Evolutionary conservation across 2,797 vertebrate genomes (phyloP).

Genomic region (Manis pentadactyla): DNA sequence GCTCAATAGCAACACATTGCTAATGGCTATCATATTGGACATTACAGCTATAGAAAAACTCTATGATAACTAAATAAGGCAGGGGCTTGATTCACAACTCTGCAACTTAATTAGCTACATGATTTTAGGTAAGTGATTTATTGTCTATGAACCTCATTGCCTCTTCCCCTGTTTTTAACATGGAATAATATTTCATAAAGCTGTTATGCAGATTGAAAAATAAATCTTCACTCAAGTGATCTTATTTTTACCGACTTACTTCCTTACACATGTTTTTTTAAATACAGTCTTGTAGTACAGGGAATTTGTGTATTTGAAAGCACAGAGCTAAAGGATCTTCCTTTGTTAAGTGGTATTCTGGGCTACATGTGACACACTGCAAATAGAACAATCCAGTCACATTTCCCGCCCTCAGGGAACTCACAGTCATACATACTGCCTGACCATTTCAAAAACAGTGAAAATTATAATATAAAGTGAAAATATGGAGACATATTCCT

Average conservation of each 20-base stretch:
- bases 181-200: neutral
- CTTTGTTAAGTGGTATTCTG: neutral
- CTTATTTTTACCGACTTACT: neutral
- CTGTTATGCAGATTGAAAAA: neutral
- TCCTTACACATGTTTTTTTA: neutral
- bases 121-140: neutral
- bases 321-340: neutral
- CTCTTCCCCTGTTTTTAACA: neutral
- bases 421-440: neutral
- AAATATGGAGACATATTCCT: neutral
- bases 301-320: neutral
- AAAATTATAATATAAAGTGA: neutral
- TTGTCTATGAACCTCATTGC: neutral
- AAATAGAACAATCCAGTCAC: neutral
- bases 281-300: neutral
- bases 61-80: neutral
- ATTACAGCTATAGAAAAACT: neutral
- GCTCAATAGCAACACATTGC: neutral
- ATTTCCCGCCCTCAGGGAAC: neutral
- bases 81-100: neutral
- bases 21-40: neutral
- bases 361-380: neutral
- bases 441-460: neutral
- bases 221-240: neutral
- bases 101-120: neutral